Conservation (phyloP, 2,113 vertebrate species). For the Solea solea region DNA sequence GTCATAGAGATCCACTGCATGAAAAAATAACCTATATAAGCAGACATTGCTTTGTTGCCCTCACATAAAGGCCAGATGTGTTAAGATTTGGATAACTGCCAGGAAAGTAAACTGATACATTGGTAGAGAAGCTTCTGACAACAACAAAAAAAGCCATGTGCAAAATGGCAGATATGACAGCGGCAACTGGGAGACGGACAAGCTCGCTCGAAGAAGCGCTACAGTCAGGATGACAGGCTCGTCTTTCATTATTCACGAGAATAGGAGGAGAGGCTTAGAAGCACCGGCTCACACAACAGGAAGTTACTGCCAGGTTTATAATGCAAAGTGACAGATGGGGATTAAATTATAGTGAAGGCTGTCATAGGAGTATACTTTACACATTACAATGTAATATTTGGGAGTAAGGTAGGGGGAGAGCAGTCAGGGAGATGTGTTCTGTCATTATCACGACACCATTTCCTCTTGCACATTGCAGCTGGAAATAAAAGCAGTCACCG, state of each 20-base stretch:
- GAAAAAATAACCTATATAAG: background rate
- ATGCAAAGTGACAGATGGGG: slow-evolving; percentile 12
- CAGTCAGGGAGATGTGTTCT: slow-evolving; percentile 2
- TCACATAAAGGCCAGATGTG: background rate
- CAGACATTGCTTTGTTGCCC: background rate
- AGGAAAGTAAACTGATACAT: slow-evolving; percentile 44
- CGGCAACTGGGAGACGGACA: slow-evolving; percentile 64
- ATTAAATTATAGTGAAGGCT: slow-evolving; percentile 20
- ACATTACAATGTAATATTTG: background rate
- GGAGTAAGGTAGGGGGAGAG: background rate
- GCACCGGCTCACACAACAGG: slow-evolving; percentile 51
- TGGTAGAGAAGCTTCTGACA: background rate
- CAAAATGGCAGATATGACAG: slow-evolving; percentile 41
- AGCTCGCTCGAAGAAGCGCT: slow-evolving; percentile 43
- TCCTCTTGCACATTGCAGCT: slow-evolving; percentile 60
- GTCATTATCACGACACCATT: slow-evolving; percentile 53
- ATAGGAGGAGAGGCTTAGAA: slow-evolving; percentile 74
- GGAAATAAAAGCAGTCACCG: slow-evolving; percentile 79
- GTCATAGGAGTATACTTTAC: background rate
- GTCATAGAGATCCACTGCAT: background rate
- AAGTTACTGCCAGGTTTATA: slow-evolving; percentile 25
- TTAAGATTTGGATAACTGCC: slow-evolving; percentile 27
- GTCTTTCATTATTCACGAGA: slow-evolving; percentile 83
- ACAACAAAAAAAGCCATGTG: slow-evolving; percentile 22
- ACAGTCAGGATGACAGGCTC: slow-evolving; percentile 49